Percentiles rank a stretch among this genome's conserved stretches.
Evolutionary conservation across 92 coral and sea anemone genomes (phyloP).

Genomic region (Heteractis magnifica): DNA sequence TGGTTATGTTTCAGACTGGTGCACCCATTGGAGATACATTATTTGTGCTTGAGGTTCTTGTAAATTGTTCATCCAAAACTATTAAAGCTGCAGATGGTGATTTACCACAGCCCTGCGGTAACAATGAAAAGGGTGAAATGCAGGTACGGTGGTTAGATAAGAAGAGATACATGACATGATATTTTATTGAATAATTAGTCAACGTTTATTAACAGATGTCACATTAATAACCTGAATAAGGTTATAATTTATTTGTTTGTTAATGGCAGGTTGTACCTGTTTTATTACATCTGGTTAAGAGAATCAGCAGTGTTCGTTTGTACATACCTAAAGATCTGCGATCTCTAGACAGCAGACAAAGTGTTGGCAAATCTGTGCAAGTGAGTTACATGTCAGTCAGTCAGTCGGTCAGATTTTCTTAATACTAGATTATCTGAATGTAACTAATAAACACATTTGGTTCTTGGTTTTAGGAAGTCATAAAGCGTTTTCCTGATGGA

Average conservation of each 20-base stretch:
- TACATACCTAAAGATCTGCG: constrained; percentile 94
- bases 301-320: constrained; percentile 91
- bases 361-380: constrained; percentile 97
- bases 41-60: constrained; percentile 83
- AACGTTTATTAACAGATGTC: no score
- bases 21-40: constrained; percentile 72
- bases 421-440: no score
- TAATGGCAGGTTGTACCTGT: constrained; percentile 86
- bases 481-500: constrained; percentile 92
- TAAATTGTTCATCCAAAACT: constrained; percentile 83
- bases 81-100: constrained; percentile 87
- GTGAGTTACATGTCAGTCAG: constrained; percentile 25
- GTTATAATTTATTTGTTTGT: neutral
- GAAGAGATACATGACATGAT: no score
- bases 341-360: constrained; percentile 88
- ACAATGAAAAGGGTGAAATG: constrained; percentile 95
- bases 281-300: constrained; percentile 77
- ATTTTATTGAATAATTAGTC: no score
- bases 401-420: no score
- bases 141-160: constrained; percentile 56
- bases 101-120: constrained; percentile 79
- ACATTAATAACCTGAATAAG: no score
- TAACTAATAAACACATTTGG: neutral
- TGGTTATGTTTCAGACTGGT: constrained; percentile 47
- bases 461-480: constrained; percentile 67